Percentiles rank a stretch among this genome's conserved stretches.
phyloP scores from a whole-genome alignment of 2,888 invertebrate species.

The Melanostoma scalare region DNA sequence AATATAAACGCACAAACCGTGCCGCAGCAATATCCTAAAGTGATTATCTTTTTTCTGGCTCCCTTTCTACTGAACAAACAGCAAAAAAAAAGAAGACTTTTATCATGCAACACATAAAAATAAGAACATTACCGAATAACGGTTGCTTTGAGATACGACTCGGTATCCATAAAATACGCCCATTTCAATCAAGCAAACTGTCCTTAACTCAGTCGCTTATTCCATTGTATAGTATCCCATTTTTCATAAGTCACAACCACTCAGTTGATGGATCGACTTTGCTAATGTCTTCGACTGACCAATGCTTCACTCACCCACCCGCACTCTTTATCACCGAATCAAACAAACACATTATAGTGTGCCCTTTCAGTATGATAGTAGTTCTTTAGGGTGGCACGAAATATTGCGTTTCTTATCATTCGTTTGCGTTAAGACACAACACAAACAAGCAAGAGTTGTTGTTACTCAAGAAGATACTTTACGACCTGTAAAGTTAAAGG shows the following conservation, averaged over 20 bases:
- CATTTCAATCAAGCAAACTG: constrained; percentile 65
- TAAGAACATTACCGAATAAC: neutral
- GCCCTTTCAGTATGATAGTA: neutral
- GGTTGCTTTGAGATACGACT: neutral
- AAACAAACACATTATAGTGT: neutral
- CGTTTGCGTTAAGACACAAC: constrained; percentile 24
- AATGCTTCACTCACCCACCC: constrained; percentile 3
- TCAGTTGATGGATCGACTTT: constrained; percentile 63
- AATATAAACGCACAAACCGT: constrained; percentile 15
- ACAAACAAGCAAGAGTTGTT: constrained; percentile 30
- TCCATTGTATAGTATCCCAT: constrained; percentile 45
- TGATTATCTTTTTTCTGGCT: constrained; percentile 29
- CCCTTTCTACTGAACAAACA: neutral
- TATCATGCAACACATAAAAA: neutral
- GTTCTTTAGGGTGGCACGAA: neutral
- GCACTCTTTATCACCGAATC: neutral
- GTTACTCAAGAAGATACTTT: constrained; percentile 61
- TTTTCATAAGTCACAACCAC: constrained; percentile 52
- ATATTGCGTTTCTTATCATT: constrained; percentile 44
- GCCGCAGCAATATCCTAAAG: constrained; percentile 14
- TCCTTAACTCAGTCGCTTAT: constrained; percentile 32
- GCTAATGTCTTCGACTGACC: constrained; percentile 61
- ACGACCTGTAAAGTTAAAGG: constrained; percentile 74
- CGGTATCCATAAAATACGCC: constrained; percentile 39
- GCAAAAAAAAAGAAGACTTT: neutral